Base-by-base conservation (phyloP, 2,797 vertebrate genomes). In the Linurgus olivaceus region DNA sequence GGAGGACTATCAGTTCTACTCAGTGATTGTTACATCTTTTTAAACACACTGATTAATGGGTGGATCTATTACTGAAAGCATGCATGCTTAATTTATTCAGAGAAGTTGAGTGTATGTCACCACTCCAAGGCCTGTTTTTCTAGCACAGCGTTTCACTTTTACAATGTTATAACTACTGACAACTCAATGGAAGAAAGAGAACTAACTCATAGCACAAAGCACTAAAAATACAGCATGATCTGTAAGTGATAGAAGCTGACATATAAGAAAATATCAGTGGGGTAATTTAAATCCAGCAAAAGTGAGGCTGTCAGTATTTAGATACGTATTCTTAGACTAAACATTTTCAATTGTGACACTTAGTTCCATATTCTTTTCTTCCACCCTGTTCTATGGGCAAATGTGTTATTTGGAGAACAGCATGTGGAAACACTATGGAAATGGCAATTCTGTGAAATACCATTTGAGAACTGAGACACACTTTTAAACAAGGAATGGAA, bases 401-500 rank as follows among this genome's bases (percentile, higher is more conserved):
- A 89, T 79, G 75, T 92, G 86, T 89, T 95, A 94, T 90, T 93
- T 88, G 65, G 82, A 90, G 91, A 92, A 94, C 83, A 87, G 90
- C 93, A 80, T 93, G 83, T 93, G 88, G 91, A 97, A 94, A 96
- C 82, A 51, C 70, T 89, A 91, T 94, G 94, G 95, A 96, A 96
- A 94, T 96, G 90, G 91, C 93, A 90, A 90, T 93, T 93, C 90
- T 90, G 66, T 97, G 94, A 94, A 97, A 90, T 90, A 89, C 93
- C 47, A 61, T 96, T 97, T 93, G 94, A 97, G 94, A 95, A 94
- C 73, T 73, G 92, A 96, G 93, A 94, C 89, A 89, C 92, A 95
- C 75, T 97, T 96, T 97, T 95, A 86, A 91, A 96, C 94, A 94
- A 88, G 93, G 94, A 92, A 94, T 96, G 95, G 95, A 96, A 97